These are phyloP conservation scores for Diplolepis rosae DNA, from an alignment of 2,888 invertebrate species.

Conservation along the genomic window DNA sequence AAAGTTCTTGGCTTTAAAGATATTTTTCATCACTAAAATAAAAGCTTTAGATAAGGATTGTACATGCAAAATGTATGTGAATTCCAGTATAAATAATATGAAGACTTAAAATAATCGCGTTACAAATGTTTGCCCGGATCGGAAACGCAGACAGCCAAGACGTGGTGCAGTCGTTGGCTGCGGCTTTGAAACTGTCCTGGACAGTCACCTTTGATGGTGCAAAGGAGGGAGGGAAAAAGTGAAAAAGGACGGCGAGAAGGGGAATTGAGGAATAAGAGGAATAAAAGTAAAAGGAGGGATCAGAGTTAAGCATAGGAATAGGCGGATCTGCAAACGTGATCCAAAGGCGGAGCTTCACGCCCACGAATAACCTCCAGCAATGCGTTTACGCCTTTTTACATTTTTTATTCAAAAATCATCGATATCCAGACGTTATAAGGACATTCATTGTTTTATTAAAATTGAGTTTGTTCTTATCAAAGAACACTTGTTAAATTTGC, in stretches of 20 bases:
- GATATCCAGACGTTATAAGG: neutral
- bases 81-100: neutral
- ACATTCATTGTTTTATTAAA: no score
- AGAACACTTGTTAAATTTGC: no score
- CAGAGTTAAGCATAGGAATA: conserved; percentile 30
- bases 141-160: conserved; percentile 48
- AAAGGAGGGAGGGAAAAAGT: conserved; percentile 46
- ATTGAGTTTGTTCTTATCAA: no score
- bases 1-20: no score
- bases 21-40: no score
- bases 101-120: conserved; percentile 3
- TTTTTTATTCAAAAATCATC: conserved; percentile 35
- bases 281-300: conserved; percentile 33
- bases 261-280: conserved; percentile 39
- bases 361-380: conserved; percentile 27
- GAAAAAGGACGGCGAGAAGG: conserved; percentile 39
- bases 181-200: conserved; percentile 70
- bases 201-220: conserved; percentile 63
- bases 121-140: neutral
- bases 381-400: conserved; percentile 31
- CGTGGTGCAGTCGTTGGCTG: conserved; percentile 72
- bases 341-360: conserved; percentile 45
- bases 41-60: neutral
- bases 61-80: neutral
- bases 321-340: conserved; percentile 27